Evolutionary conservation across 2,113 vertebrate species (phyloP), one percentile per base, ranked within the genome.

Genomic region (Lepisosteus osseus): DNA sequence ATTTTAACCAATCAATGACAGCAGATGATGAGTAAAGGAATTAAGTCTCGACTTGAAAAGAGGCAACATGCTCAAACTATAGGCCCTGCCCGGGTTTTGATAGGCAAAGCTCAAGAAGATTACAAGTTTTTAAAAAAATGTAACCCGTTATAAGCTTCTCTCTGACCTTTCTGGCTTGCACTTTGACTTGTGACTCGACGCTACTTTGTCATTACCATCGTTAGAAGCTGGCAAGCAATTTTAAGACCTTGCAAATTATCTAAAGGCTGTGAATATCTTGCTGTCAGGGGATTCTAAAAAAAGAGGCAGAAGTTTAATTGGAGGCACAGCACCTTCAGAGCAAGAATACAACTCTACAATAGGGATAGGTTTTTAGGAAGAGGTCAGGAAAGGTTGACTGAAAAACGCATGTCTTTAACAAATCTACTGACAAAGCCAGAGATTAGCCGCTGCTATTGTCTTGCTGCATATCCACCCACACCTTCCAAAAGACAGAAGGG

Each of bases 401-500:
- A 79, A 80, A 78, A 84, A 86, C 74, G 77, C 75, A 45, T 69
- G 74, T 76, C 80, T 87, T 86, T 81, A 86, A 85, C 79, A 87
- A 87, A 88, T 86, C 82, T 80, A 77, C 76, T 76, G 65, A 74
- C 78, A 86, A 90, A 87, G 87, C 88, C 72, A 44, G 75, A 88
- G 87, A 90, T 90, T 89, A 89, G 81, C 78, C 69, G 65, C 40
- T 70, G 76, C 82, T 78, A 82, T 85, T 90, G 86, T 90, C 86
- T 89, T 86, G 80, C 85, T 51, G 85, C 85, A 87, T 81, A 84
- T 84, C 76, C 69, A 77, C 81, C 82, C 80, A 81, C 82, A 86
- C 80, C 82, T 66, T 74, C 72, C 75, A 82, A 57, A 86, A 82
- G 75, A 79, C 70, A 78, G 72, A 72, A 81, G 78, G 79, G 17